These are phyloP conservation scores for Matsumyia berberina DNA, from an alignment of 2,888 invertebrate species.

Conservation along the genomic window DNA sequence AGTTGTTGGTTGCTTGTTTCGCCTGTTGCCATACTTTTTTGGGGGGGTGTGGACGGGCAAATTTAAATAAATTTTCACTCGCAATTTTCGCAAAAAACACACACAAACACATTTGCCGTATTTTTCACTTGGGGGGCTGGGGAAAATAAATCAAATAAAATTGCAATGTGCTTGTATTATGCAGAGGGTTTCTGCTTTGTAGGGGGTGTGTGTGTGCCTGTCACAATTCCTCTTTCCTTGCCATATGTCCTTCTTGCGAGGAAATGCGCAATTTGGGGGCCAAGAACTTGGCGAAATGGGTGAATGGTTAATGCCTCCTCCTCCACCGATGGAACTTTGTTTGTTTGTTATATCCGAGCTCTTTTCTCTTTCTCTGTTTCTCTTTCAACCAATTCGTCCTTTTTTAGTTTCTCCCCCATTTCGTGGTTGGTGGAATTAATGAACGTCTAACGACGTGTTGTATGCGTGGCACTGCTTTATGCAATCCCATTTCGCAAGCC, in stretches of 20 bases:
- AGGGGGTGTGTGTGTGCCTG: slow-evolving; percentile 29
- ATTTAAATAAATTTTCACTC: slow-evolving; percentile 66
- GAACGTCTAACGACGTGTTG: slow-evolving; percentile 50
- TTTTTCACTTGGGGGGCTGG: neutral
- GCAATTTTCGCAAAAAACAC: slow-evolving; percentile 1
- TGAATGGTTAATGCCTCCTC: slow-evolving; percentile 44
- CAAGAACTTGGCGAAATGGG: slow-evolving; percentile 31
- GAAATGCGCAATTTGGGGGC: slow-evolving; percentile 56
- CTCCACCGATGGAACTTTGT: slow-evolving; percentile 37
- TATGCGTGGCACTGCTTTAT: slow-evolving; percentile 44
- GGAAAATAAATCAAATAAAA: slow-evolving; percentile 67
- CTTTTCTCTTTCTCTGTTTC: slow-evolving; percentile 7
- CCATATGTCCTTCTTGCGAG: slow-evolving; percentile 43
- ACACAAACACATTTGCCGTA: slow-evolving; percentile 32
- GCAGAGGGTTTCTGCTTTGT: slow-evolving; percentile 41
- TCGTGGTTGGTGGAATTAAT: slow-evolving; percentile 16
- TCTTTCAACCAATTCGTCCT: neutral
- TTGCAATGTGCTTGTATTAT: slow-evolving; percentile 63
- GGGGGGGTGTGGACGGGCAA: slow-evolving; percentile 32
- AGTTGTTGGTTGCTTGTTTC: slow-evolving; percentile 32
- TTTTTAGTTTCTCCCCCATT: neutral
- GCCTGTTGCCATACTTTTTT: slow-evolving; percentile 46
- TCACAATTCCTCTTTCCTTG: slow-evolving; percentile 36
- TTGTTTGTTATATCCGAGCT: slow-evolving; percentile 20
- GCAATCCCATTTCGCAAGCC: slow-evolving; percentile 55